Evolutionary conservation across 2,888 invertebrate species (phyloP), one percentile per base, ranked within the genome.

Genomic region (Nomada flava): DNA sequence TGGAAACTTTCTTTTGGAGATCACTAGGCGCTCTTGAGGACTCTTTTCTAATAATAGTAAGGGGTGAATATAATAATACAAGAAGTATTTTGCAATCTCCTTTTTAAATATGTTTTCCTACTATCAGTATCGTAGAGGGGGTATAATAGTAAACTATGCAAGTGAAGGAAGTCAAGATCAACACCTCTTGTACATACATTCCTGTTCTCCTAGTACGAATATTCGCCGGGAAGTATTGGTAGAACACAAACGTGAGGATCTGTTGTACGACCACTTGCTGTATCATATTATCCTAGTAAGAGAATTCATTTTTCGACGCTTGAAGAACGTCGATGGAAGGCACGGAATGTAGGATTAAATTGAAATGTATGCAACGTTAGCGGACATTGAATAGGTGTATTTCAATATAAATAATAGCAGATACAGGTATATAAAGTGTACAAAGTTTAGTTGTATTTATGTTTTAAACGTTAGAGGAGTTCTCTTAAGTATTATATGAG

Each of bases 241-340:
- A 42, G 36, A 60, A 1, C 36, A 71, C 15, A 2, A 52, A 2
- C 1, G 20, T 2, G 7, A 10, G 11, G 0, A 18, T 52, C 36
- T 1, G 11, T 0, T 11, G 18, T 2, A 2, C 1, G 10, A 62
- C 13, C 23, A 50, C 52, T 52, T 15, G 1, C 1, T 7, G 0
- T 0, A 42, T 36, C 13, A 2, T 71, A 36, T n/a, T 52, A 10
- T 18, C 23, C 62, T 50, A 13, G 23, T 71, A 52, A 71, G 71
- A 62, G 71, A 71, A 62, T 71, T 71, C 71, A 70, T 62, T 71
- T 71, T 71, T 71, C 60, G 71, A 71, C 62, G 62, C 71, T 71
- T 71, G 71, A 71, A 71, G 71, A 71, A 71, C 71, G 52, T 52
- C 62, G 62, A 71, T 55, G 50, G 50, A 50, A 50, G 55, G 52